Evolutionary conservation across 64 coral and sea anemone species (phyloP).

Genomic region (Actinia equina): DNA sequence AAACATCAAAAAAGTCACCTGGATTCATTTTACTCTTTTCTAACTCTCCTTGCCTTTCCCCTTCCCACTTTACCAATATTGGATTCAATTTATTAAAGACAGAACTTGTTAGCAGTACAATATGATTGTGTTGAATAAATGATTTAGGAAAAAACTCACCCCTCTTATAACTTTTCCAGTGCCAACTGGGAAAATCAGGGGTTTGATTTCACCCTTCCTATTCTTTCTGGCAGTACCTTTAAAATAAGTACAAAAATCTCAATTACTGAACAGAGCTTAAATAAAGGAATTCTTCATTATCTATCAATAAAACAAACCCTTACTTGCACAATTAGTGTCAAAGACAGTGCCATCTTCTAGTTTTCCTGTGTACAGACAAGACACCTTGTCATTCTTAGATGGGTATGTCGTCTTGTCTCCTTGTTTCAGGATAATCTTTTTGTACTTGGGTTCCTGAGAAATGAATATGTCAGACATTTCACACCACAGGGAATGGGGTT

Average conservation of each 20-base stretch:
- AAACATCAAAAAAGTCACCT: too few species aligned
- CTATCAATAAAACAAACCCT: background rate
- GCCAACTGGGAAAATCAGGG: constrained; percentile 81
- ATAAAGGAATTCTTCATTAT: background rate
- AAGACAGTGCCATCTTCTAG: constrained; percentile 91
- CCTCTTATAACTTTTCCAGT: constrained; percentile 94
- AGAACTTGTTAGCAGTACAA: background rate
- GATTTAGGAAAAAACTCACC: constrained; percentile 26
- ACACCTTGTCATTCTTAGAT: constrained; percentile 85
- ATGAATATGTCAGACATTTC: background rate
- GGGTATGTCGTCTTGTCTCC: constrained; percentile 71
- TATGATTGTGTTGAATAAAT: too few species aligned
- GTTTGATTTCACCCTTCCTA: constrained; percentile 63
- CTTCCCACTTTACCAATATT: too few species aligned
- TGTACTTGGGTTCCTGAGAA: constrained; percentile 86
- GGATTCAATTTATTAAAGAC: background rate
- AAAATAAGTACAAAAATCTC: background rate
- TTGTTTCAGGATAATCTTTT: constrained; percentile 91
- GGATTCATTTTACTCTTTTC: too few species aligned
- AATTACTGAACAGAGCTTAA: background rate
- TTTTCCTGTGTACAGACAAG: constrained; percentile 90
- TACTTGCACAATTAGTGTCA: constrained; percentile 82
- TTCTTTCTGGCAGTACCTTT: constrained; percentile 66
- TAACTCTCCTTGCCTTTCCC: too few species aligned
- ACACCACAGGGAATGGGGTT: too few species aligned